A percentile compares a stretch with the other conserved stretches of the same genome.
phyloP scores from a whole-genome alignment of 2,113 vertebrate genomes.

The Neolamprologus variostigma region DNA sequence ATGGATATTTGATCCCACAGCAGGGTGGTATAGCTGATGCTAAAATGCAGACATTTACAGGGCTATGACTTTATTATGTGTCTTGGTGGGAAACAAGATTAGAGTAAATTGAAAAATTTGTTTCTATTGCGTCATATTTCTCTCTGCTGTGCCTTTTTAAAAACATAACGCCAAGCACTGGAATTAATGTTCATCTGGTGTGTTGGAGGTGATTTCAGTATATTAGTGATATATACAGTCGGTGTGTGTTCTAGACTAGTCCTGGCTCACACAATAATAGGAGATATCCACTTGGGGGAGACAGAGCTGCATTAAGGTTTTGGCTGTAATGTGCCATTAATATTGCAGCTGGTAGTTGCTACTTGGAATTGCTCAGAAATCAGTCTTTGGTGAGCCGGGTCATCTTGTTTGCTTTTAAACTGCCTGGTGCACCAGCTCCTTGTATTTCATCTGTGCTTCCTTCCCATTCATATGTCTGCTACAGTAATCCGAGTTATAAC shows the following conservation, averaged over 20 bases:
- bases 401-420: not conserved
- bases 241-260: not conserved
- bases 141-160: not conserved
- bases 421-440: not conserved
- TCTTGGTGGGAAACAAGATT: not conserved
- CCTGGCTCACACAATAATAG: not conserved
- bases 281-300: conserved; percentile 52
- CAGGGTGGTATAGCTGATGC: not conserved
- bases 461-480: not conserved
- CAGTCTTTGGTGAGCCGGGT: not conserved
- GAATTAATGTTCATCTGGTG: not conserved
- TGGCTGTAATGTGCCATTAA: not conserved
- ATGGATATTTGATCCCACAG: not conserved
- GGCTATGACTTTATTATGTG: not conserved
- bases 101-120: not conserved
- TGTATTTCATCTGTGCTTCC: not conserved
- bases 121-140: not conserved
- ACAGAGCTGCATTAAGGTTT: conserved; percentile 14
- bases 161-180: not conserved
- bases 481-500: not conserved
- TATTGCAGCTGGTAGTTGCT: not conserved
- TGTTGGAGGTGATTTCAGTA: not conserved
- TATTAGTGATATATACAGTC: not conserved
- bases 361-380: not conserved
- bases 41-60: not conserved